Percentiles rank a stretch among this genome's conserved stretches.
phyloP scores from a whole-genome alignment of 2,888 invertebrate species.

The Tenodera sinensis region DNA sequence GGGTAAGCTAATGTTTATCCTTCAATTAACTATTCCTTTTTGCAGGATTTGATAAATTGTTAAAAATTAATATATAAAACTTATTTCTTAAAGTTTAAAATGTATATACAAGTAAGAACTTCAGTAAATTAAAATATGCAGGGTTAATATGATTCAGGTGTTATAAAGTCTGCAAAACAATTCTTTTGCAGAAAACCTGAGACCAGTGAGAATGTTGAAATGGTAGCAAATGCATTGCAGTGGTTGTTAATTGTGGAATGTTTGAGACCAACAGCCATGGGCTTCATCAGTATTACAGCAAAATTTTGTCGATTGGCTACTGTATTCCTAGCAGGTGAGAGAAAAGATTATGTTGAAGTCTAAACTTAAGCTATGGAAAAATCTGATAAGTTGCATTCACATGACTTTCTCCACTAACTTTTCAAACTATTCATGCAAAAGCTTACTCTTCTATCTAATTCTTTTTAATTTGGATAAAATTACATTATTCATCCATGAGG shows the following conservation, averaged over 20 bases:
- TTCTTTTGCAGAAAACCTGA: slow-evolving; percentile 27
- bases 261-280: slow-evolving; percentile 54
- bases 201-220: background rate
- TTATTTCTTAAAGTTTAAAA: background rate
- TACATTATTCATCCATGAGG: no score
- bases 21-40: background rate
- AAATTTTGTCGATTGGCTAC: slow-evolving; percentile 62
- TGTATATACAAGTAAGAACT: background rate
- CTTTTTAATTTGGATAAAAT: no score
- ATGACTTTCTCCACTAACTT: no score
- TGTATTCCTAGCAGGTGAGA: slow-evolving; percentile 57
- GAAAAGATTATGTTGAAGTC: slow-evolving; percentile 40
- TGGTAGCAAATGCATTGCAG: slow-evolving; percentile 53
- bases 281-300: slow-evolving; percentile 56
- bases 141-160: no score
- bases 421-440: no score
- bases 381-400: no score
- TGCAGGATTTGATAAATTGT: background rate
- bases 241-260: slow-evolving; percentile 63
- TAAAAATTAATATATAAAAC: background rate
- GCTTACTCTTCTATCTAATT: no score
- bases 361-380: background rate
- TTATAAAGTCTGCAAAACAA: background rate
- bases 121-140: background rate
- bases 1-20: slow-evolving; percentile 6